Conservation (phyloP, 2,797 vertebrate genomes). For the Amniataba percoides region DNA sequence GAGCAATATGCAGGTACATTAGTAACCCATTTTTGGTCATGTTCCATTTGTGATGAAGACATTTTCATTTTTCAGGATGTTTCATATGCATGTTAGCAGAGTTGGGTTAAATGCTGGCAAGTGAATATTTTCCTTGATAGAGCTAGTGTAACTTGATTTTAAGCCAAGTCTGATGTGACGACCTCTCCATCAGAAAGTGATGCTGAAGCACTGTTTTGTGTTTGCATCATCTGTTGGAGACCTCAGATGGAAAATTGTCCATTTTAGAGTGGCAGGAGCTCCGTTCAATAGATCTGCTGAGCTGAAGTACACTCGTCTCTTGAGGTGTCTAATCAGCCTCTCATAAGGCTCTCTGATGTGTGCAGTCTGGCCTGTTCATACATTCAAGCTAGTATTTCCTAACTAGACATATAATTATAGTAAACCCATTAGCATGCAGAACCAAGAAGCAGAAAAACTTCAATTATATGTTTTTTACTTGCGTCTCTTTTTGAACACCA, state of each 20-base stretch:
- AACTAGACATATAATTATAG: slow-evolving; percentile 9
- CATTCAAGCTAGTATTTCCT: background rate
- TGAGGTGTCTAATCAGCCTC: slow-evolving; percentile 22
- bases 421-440: background rate
- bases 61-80: background rate
- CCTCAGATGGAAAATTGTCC: background rate
- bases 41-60: background rate
- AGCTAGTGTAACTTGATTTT: background rate
- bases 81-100: background rate
- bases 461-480: slow-evolving; percentile 4
- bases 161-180: background rate
- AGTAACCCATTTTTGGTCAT: background rate
- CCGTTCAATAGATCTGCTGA: slow-evolving; percentile 1
- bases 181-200: background rate
- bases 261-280: background rate
- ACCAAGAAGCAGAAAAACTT: background rate
- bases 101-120: background rate
- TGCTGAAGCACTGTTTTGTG: background rate
- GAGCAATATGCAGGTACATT: background rate
- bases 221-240: slow-evolving; percentile 10
- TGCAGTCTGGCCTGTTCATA: slow-evolving; percentile 12
- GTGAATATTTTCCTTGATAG: background rate
- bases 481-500: background rate
- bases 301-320: slow-evolving; percentile 20
- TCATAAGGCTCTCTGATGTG: slow-evolving; percentile 16